A percentile compares a stretch with the other conserved stretches of the same genome.
These are phyloP conservation scores for Zele albiditarsus DNA, from an alignment of 2,888 invertebrate species.

Conservation along the genomic window DNA sequence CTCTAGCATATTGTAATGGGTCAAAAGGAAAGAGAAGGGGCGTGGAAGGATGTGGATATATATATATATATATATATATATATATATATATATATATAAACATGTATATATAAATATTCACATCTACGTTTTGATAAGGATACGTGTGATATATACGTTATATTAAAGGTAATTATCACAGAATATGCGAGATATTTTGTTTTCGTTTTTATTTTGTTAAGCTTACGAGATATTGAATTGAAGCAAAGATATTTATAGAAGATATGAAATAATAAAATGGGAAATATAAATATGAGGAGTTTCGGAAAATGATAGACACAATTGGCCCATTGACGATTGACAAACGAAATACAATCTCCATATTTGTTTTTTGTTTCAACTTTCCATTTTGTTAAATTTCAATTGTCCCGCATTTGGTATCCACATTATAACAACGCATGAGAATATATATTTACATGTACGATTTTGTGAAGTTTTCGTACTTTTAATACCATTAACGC, in stretches of 20 bases:
- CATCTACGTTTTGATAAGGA: slow-evolving; percentile 16
- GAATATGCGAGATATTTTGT: slow-evolving; percentile 70
- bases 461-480: neutral
- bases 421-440: neutral
- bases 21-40: neutral
- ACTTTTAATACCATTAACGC: neutral
- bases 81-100: neutral
- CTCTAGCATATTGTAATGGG: neutral
- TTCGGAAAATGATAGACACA: neutral
- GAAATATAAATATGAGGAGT: neutral
- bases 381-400: neutral
- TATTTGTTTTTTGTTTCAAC: neutral
- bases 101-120: slow-evolving; percentile 15
- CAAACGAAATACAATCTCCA: neutral
- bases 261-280: neutral
- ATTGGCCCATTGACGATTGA: neutral
- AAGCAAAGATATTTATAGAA: slow-evolving; percentile 50
- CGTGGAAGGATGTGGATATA: too few species aligned
- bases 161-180: slow-evolving; percentile 70
- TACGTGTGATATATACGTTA: slow-evolving; percentile 24
- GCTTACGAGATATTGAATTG: slow-evolving; percentile 68
- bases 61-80: neutral
- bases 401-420: neutral
- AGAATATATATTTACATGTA: neutral
- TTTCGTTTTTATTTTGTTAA: slow-evolving; percentile 52